Evolutionary conservation across 2,888 invertebrate species (phyloP), one percentile per base, ranked within the genome.

Genomic region (Orgyia antiqua): DNA sequence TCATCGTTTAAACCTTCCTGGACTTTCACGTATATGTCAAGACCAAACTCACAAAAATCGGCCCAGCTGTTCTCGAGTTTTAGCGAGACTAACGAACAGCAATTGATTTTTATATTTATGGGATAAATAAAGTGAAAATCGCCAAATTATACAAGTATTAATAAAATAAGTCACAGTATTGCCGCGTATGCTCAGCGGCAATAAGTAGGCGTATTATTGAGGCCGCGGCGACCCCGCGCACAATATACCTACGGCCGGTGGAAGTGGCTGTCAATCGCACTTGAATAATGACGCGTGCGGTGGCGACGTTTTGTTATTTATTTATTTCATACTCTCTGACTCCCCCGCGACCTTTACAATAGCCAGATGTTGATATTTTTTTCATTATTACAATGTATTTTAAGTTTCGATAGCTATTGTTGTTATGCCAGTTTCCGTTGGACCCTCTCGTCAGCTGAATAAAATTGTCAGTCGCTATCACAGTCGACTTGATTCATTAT

Each of bases 131-230:
- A n/a, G n/a, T n/a, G n/a, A n/a, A n/a, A n/a, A n/a, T n/a, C n/a
- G n/a, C n/a, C n/a, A n/a, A 15, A 15, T 15, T 15, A 15, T 4
- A 8, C 10, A 33, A 51, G 40, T 24, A 44, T 39, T 51, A 53
- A 51, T 10, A 2, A 25, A 2, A 11, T 10, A 31, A 1, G 2
- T 27, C 34, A 27, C 13, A 6, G 31, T 38, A 33, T 10, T 11
- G 1, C 20, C n/a, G 19, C 27, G 31, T 24, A 63, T 60, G 68
- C 68, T 68, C 68, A 53, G 63, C 54, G 44, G 66, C 67, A 65
- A 62, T 79, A 80, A 84, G 78, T 82, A 84, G 84, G 84, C 83
- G 83, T 83, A 83, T 80, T 84, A 77, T 84, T 79, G 74, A 77
- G 63, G 59, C 53, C 47, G 57, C 58, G 54, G 49, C 49, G 45